Evolutionary conservation across 2,888 invertebrate species (phyloP).

Genomic region (Lepidochitona cinerea): DNA sequence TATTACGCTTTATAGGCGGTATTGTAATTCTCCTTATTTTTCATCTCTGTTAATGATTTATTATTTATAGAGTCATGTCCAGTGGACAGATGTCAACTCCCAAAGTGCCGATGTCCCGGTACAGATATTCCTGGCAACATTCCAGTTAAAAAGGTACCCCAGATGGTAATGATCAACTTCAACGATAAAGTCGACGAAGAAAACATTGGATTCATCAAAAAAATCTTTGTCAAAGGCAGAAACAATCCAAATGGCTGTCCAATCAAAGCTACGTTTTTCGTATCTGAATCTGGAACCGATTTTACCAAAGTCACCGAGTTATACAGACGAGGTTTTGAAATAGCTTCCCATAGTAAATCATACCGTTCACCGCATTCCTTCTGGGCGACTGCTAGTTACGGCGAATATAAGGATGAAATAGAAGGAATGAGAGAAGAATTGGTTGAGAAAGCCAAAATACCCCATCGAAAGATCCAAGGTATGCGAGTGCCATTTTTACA

Average conservation of each 20-base stretch:
- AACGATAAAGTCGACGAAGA: not conserved
- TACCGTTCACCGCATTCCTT: slow-evolving; percentile 65
- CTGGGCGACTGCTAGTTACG: slow-evolving; percentile 88
- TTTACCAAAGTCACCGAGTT: slow-evolving; percentile 97
- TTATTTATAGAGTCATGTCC: not conserved
- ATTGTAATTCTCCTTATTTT: too few species aligned
- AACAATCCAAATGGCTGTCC: slow-evolving; percentile 78
- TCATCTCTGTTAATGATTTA: too few species aligned
- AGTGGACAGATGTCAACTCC: not conserved
- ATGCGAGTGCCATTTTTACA: slow-evolving; percentile 90
- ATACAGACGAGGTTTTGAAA: slow-evolving; percentile 94
- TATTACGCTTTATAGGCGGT: too few species aligned
- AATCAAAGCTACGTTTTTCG: slow-evolving; percentile 94
- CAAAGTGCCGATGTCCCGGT: not conserved
- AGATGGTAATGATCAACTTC: not conserved
- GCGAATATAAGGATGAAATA: slow-evolving; percentile 94
- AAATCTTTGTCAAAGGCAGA: slow-evolving; percentile 38
- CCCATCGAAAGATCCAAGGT: slow-evolving; percentile 85
- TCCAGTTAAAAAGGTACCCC: not conserved
- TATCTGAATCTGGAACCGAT: slow-evolving; percentile 91
- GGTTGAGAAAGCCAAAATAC: slow-evolving; percentile 82
- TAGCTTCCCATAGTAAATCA: slow-evolving; percentile 91
- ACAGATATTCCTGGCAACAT: not conserved
- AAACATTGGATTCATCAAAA: not conserved
- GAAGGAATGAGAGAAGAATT: slow-evolving; percentile 89